Evolutionary conservation across 1,140 invertebrate species (phyloP), one percentile per base, ranked within the genome.

Genomic region (Drosophila obscura): DNA sequence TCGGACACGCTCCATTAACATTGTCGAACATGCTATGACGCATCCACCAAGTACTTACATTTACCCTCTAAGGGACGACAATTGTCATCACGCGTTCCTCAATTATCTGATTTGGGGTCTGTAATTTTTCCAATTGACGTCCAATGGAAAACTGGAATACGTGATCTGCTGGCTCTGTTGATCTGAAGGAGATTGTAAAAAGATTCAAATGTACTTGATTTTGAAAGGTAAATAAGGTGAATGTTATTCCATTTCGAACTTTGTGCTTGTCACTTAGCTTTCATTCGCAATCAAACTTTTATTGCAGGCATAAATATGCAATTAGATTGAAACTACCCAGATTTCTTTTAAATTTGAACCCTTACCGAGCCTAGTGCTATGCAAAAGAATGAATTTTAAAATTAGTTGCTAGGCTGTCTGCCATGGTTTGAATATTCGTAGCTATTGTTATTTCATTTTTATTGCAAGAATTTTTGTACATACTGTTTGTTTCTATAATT

Each of bases 1-100:
- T 39, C 35, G 35, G 35, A 5, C 35, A 39, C 35, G 35, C 35
- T 39, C 4, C 13, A 11, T 0, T 39, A 39, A 39, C 35, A 39
- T 4, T 39, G 11, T 39, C 9, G 8, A 11, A 13, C 51, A 57
- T 78, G 60, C 49, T 65, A 83, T 80, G 69, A 77, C 67, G 66
- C 61, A 66, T 59, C 48, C 28, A 35, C 39, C 16, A 15, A 11
- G 9, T 31, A 26, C 22, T 19, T 13, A 28, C n/a, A 43, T 44
- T 65, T 46, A 58, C 52, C 48, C 60, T 72, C 60, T 61, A 48
- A 61, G 50, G 49, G 52, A 48, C 71, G 52, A 48, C 71, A 49
- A 44, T 68, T 24, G n/a, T 24, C 68, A 77, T 67, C 63, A 55
- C 67, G 63, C 63, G 61, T 65, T 51, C 35, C 11, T 44, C 3